These are phyloP conservation scores for Cercocebus atys DNA, from an alignment of 2,113 vertebrate genomes.

Conservation along the genomic window DNA sequence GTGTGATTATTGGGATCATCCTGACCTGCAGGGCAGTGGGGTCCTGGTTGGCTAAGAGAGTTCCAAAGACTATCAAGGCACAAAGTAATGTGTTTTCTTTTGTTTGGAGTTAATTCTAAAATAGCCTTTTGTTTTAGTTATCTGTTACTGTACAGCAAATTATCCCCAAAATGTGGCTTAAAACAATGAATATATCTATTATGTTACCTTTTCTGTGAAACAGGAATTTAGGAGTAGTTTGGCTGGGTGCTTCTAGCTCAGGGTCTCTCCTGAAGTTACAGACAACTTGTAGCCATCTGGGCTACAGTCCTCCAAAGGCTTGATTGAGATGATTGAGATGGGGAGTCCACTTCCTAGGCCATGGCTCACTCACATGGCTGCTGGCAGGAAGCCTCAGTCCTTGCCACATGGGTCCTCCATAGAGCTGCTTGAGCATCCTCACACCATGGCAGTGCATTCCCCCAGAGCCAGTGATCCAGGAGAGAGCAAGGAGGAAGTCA, in stretches of 20 bases:
- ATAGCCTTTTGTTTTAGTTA: background rate
- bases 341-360: background rate
- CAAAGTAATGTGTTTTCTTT: background rate
- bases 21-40: background rate
- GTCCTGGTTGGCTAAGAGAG: background rate
- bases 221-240: background rate
- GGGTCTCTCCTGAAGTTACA: background rate
- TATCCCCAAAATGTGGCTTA: background rate
- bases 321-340: fast-evolving
- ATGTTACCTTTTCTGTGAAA: background rate
- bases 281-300: too few relatives aligned
- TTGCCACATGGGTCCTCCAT: background rate
- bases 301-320: background rate
- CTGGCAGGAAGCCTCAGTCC: background rate
- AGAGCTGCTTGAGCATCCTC: background rate
- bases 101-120: background rate
- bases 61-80: background rate
- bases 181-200: background rate
- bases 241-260: background rate
- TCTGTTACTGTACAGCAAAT: background rate
- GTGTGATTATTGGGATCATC: too few relatives aligned
- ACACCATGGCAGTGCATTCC: background rate
- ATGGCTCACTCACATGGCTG: fast-evolving
- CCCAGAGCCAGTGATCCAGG: background rate
- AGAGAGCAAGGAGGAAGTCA: background rate